A percentile compares a stretch with the other conserved stretches of the same genome.
Conservation (phyloP, 1,140 invertebrate species). For the Carcinoscorpius rotundicauda region DNA sequence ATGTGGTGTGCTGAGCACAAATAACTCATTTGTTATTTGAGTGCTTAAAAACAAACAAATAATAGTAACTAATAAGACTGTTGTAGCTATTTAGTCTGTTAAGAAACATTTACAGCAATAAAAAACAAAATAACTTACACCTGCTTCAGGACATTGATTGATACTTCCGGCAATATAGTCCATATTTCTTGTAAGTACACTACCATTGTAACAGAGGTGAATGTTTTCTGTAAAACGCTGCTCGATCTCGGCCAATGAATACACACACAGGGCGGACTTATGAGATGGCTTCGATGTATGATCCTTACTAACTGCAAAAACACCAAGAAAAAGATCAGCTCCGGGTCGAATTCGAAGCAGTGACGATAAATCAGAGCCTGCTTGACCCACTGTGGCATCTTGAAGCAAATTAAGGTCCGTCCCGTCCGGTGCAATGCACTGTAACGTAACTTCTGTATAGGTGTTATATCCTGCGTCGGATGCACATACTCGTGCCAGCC, state of each 20-base stretch:
- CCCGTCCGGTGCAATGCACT: slow-evolving; percentile 52
- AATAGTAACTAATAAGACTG: too few species aligned
- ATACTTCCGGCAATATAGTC: slow-evolving; percentile 81
- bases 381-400: slow-evolving; percentile 70
- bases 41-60: too few species aligned
- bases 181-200: slow-evolving; percentile 78
- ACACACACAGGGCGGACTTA: slow-evolving; percentile 59
- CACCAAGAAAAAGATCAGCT: slow-evolving; percentile 62
- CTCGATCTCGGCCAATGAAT: slow-evolving; percentile 66
- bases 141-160: slow-evolving; percentile 72
- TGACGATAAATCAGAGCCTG: slow-evolving; percentile 63
- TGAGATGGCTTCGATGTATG: slow-evolving; percentile 60
- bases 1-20: too few species aligned
- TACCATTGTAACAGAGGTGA: slow-evolving; percentile 92
- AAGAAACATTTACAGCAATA: not conserved
- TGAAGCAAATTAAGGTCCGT: slow-evolving; percentile 75
- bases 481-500: slow-evolving; percentile 84
- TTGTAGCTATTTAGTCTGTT: too few species aligned
- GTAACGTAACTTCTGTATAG: slow-evolving; percentile 86
- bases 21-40: too few species aligned
- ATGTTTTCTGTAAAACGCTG: slow-evolving; percentile 90
- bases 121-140: slow-evolving; percentile 40
- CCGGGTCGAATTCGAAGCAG: slow-evolving; percentile 62
- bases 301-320: slow-evolving; percentile 70
- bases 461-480: slow-evolving; percentile 83